A percentile compares a stretch with the other conserved stretches of the same genome.
Evolutionary conservation across 2,797 vertebrate species (phyloP).

Genomic region (Acropternis orthonyx): DNA sequence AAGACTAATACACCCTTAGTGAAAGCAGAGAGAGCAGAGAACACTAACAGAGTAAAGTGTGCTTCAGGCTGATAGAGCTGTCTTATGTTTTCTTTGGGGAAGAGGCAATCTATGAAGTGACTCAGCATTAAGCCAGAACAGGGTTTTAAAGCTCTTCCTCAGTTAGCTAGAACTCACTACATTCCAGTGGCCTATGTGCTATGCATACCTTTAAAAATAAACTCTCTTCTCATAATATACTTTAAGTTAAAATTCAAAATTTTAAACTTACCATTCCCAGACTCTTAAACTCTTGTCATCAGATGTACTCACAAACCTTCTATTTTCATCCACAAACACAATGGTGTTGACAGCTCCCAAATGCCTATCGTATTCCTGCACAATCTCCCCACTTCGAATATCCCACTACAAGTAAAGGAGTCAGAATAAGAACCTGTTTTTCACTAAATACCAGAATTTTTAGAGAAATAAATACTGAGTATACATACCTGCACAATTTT

Average conservation of each 20-base stretch:
- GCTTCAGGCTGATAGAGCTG: background rate
- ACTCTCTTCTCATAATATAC: background rate
- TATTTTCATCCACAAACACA: slow-evolving; percentile 97
- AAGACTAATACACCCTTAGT: background rate
- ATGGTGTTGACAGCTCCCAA: slow-evolving; percentile 99
- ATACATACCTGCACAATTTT: slow-evolving; percentile 94
- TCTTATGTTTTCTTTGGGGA: background rate
- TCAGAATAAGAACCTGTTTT: background rate
- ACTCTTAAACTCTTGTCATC: slow-evolving; percentile 97
- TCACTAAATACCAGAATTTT: background rate
- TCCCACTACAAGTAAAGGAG: slow-evolving; percentile 84
- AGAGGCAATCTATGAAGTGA: background rate
- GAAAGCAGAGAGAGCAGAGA: background rate
- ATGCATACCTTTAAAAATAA: background rate
- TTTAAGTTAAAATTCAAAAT: background rate
- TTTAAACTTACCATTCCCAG: slow-evolving; percentile 93
- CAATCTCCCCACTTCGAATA: slow-evolving; percentile 91
- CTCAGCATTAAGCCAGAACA: background rate
- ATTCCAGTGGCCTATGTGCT: background rate
- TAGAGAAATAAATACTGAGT: background rate
- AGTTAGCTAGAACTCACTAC: background rate
- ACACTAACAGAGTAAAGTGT: background rate
- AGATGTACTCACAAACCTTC: slow-evolving; percentile 96
- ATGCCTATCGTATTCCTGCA: slow-evolving; percentile 97
- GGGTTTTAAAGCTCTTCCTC: background rate